Base-by-base conservation (phyloP, 2,797 vertebrate genomes). In the Antrozous pallidus region DNA sequence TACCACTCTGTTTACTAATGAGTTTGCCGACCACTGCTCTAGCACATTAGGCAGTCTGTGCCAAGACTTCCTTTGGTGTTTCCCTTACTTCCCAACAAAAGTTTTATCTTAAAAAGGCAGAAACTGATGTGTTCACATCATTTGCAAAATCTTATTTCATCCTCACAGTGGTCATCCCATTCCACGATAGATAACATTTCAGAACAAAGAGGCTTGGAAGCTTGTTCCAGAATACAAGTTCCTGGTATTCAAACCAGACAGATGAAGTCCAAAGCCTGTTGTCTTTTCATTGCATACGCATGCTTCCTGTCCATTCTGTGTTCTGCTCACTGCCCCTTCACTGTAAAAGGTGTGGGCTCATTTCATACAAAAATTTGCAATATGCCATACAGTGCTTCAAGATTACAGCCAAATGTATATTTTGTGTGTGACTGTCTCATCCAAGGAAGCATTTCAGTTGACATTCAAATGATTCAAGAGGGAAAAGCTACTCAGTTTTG, bases 281-380 rank as follows among this genome's bases (percentile, higher is more conserved):
- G 16, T 51, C 2, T n/a, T 65, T 33, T 56, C 28, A 40, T 10
- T 12, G 4, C 8, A 3, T 6, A 17, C 5, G 10, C n/a, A 24
- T 14, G 2, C 0, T 26, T 24, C 47, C 28, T 10, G 3, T 6
- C 14, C 0, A 2, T 14, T 54, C 36, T n/a, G n/a, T n/a, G n/a
- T 13, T 49, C 56, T 42, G 31, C 22, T 36, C 17, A 36, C n/a
- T 31, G 6, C 0, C 31, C 2, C 6, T 65, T 67, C 3, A 61
- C 10, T 3, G 5, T 9, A 0, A 13, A 24, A 20, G 6, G 6
- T 14, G 16, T 0, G 3, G n/a, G 16, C 12, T 71, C 31, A 67
- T 3, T 17, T 56, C 17, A 8, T 31, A 4, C 1, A 22, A 33
- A 14, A 6, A 24, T 11, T 26, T 75, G 65, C 61, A 67, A 77